These are phyloP conservation scores for Tortricodes alternella DNA, from an alignment of 2,888 invertebrate genomes.

Conservation along the genomic window DNA sequence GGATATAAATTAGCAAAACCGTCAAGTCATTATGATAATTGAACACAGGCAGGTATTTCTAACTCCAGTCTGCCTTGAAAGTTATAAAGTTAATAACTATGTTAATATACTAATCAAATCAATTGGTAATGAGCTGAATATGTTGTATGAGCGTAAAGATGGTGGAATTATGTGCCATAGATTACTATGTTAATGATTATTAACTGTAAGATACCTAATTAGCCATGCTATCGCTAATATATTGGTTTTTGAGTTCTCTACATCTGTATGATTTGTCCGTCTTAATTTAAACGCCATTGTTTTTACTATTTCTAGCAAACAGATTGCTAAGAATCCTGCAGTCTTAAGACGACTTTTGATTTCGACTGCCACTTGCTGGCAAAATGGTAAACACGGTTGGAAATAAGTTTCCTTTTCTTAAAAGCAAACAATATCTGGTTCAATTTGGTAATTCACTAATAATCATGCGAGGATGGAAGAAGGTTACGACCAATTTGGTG, in stretches of 20 bases:
- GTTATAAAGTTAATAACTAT: slow-evolving; percentile 18
- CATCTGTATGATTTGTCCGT: neutral
- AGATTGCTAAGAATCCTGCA: too few species aligned
- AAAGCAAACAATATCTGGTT: too few species aligned
- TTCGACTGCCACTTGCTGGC: too few species aligned
- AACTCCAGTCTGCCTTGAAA: slow-evolving; percentile 23
- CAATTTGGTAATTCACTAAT: too few species aligned
- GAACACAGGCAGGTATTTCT: slow-evolving; percentile 3
- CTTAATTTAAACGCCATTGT: too few species aligned
- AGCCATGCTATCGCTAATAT: neutral
- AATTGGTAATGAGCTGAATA: slow-evolving; percentile 17
- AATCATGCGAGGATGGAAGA: too few species aligned
- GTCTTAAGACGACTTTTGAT: too few species aligned
- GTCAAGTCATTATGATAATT: slow-evolving; percentile 18
- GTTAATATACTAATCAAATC: slow-evolving; percentile 28
- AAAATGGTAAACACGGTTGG: too few species aligned
- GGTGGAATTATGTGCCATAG: slow-evolving; percentile 9
- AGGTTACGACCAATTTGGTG: too few species aligned
- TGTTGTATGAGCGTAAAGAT: slow-evolving; percentile 4
- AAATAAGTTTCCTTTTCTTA: too few species aligned
- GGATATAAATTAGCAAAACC: neutral
- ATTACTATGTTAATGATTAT: slow-evolving; percentile 16
- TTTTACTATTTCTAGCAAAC: too few species aligned
- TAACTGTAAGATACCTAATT: neutral
- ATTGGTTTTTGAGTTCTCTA: neutral